Conservation (phyloP, 2,797 vertebrate species). For the Urocyon cinereoargenteus region DNA sequence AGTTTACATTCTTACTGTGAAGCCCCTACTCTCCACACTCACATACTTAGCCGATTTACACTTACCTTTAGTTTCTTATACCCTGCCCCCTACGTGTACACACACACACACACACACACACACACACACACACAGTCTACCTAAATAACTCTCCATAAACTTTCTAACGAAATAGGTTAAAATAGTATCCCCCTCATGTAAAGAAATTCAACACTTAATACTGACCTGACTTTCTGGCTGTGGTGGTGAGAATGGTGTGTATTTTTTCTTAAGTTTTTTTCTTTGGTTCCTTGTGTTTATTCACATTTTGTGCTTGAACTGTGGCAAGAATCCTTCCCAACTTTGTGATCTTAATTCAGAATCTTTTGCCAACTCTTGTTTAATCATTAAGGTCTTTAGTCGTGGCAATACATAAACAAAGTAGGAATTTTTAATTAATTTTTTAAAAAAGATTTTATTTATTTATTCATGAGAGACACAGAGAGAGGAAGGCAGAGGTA, state of each 20-base stretch:
- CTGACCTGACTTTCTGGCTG: slow-evolving; percentile 97
- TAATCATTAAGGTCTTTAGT: slow-evolving; percentile 97
- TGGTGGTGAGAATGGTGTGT: slow-evolving; percentile 96
- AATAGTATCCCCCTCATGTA: not conserved
- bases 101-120: not conserved
- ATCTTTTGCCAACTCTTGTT: slow-evolving; percentile 95
- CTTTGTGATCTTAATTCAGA: slow-evolving; percentile 93
- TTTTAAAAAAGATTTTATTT: too few relatives aligned
- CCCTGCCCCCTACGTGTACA: not conserved
- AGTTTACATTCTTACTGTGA: not conserved
- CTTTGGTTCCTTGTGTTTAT: slow-evolving; percentile 95
- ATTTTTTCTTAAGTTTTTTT: slow-evolving; percentile 96
- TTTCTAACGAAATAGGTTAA: not conserved
- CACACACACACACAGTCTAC: not conserved
- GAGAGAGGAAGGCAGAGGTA: too few relatives aligned
- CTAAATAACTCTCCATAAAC: slow-evolving; percentile 13
- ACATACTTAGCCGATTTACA: not conserved
- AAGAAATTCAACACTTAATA: slow-evolving; percentile 17
- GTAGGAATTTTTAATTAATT: slow-evolving; percentile 59
- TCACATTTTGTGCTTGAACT: slow-evolving; percentile 96
- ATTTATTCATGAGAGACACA: too few relatives aligned
- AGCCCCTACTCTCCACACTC: not conserved
- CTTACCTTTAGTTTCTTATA: not conserved
- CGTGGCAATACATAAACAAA: slow-evolving; percentile 71
- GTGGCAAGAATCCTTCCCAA: slow-evolving; percentile 98